Conservation (phyloP, 1,140 invertebrate genomes). For the Danaus plexippus region DNA sequence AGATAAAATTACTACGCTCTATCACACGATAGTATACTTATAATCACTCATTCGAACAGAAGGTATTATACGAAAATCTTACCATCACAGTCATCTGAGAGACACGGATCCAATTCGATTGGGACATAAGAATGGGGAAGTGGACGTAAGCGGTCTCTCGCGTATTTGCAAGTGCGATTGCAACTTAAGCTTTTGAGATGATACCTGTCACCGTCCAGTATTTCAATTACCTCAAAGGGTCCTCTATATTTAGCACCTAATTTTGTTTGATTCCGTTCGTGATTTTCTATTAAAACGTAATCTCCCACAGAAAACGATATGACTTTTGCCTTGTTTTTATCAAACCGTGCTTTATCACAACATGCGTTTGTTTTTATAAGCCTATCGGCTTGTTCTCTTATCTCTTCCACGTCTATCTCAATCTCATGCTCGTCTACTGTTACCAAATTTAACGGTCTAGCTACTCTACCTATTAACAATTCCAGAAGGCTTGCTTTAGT, state of each 20-base stretch:
- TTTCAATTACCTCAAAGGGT: constrained; percentile 15
- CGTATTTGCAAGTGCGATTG: constrained; percentile 15
- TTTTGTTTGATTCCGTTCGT: constrained; percentile 29
- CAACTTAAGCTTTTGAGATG: constrained; percentile 9
- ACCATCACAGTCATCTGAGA: constrained; percentile 10
- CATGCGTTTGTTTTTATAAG: constrained; percentile 9
- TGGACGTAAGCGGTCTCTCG: constrained; percentile 15
- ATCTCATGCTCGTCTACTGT: constrained; percentile 6
- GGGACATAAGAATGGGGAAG: constrained; percentile 13
- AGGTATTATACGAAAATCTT: background rate
- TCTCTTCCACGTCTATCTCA: constrained; percentile 9
- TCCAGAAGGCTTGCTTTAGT: constrained; percentile 19
- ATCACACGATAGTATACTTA: no score
- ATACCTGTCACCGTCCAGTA: constrained; percentile 22
- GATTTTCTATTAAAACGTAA: constrained; percentile 24
- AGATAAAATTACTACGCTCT: no score
- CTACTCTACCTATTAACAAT: constrained; percentile 18
- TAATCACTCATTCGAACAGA: no score
- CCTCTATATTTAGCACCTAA: constrained; percentile 29
- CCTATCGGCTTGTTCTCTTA: constrained; percentile 11
- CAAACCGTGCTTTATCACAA: constrained; percentile 18
- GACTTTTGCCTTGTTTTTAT: constrained; percentile 21
- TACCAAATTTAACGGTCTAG: constrained; percentile 17
- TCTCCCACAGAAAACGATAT: constrained; percentile 17
- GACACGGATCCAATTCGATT: constrained; percentile 15